Evolutionary conservation across 2,113 vertebrate genomes (phyloP), one percentile per base, ranked within the genome.

Genomic region (Thunnus maccoyii): DNA sequence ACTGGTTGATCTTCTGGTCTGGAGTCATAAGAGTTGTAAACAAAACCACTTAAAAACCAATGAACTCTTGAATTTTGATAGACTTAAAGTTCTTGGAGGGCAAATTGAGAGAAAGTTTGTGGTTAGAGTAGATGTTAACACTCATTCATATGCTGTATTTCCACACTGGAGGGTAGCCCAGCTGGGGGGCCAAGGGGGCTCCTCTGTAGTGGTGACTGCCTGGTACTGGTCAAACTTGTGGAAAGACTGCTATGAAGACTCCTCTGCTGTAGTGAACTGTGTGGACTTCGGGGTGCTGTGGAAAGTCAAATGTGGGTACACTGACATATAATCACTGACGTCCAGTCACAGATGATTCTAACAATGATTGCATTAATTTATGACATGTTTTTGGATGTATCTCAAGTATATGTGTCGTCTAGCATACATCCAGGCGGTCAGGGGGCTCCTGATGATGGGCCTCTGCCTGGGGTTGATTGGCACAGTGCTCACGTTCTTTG

Each of bases 381-480:
- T 14, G 22, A 30, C 13, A 17, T 79, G 48, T 41, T 14, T 61
- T 55, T 55, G 18, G 54, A 20, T 55, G 11, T 41, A 10, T 55
- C 4, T 55, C 18, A 55, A 54, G 3, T 5, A 17, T n/a, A 6
- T 7, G 2, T 69, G 56, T 56, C 44, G n/a, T 85, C 4, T 32
- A 80, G 84, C 60, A 3, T 13, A 76, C n/a, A 51, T 76, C 32
- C 89, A 91, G 86, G 72, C 82, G 2, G 89, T 93, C 32, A 57
- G 89, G 20, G 93, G 70, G 32, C 83, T 93, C n/a, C 83, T 95
- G 30, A 70, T 91, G 66, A 52, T 50, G 1, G 88, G 84, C 11
- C 50, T 91, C 5, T 56, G n/a, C 52, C 25, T 80, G 16, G 85
- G 89, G 10, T 55, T 89, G 32, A 48, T 88, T 4, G 85, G 78